Conservation (phyloP, 1,140 invertebrate species). For the Sminthurinus signatus region DNA sequence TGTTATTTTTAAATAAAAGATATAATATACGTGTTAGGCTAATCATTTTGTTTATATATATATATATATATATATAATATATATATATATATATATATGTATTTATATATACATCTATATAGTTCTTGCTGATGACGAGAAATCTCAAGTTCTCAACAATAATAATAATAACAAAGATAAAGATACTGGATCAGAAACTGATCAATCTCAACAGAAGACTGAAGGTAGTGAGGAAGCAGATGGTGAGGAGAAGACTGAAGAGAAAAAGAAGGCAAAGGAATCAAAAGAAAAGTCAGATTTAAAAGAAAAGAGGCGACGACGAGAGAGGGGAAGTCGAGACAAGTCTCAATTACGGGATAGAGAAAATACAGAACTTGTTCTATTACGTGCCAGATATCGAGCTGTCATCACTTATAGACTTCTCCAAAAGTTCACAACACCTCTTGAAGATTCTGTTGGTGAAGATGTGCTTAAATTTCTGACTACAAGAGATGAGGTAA, state of each 20-base stretch:
- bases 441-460: background rate
- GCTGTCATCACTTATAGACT: slow-evolving; percentile 14
- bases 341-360: background rate
- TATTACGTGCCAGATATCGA: slow-evolving; percentile 25
- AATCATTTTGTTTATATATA: background rate
- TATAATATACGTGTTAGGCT: too few species aligned
- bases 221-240: background rate
- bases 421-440: slow-evolving; percentile 10
- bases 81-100: slow-evolving; percentile 10
- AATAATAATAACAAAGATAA: too few species aligned
- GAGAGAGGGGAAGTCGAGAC: background rate
- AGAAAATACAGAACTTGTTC: background rate
- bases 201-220: background rate
- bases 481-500: background rate
- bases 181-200: background rate
- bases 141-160: too few species aligned
- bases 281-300: background rate
- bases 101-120: too few species aligned
- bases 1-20: too few species aligned
- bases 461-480: slow-evolving; percentile 8
- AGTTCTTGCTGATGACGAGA: background rate
- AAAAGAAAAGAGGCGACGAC: background rate
- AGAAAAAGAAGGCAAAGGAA: background rate
- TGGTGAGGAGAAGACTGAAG: slow-evolving; percentile 4
- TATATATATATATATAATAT: background rate